Conservation (phyloP, 2,113 vertebrate genomes). For the Tragelaphus scriptus region DNA sequence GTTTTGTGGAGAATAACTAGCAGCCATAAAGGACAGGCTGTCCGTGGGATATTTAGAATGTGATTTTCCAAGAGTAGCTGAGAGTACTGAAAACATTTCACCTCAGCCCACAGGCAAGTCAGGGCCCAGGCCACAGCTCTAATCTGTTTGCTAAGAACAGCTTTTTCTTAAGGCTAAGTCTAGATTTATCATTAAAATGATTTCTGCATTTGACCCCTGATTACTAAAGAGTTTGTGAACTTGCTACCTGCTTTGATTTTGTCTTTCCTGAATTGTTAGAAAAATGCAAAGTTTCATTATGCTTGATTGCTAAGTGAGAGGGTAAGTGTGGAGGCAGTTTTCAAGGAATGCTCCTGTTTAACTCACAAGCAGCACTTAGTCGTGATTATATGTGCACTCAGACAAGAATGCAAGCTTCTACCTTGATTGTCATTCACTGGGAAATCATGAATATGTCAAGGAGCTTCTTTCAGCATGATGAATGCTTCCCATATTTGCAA, state of each 20-base stretch:
- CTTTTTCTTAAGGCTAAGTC: not conserved
- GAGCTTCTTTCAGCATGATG: conserved; percentile 33
- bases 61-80: not conserved
- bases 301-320: conserved; percentile 63
- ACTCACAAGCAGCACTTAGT: conserved; percentile 55
- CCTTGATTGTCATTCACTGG: conserved; percentile 61
- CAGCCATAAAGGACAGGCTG: not conserved
- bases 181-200: not conserved
- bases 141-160: not conserved
- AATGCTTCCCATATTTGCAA: not conserved
- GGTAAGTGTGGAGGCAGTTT: conserved; percentile 66
- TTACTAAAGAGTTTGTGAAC: not conserved
- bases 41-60: not conserved
- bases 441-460: conserved; percentile 57
- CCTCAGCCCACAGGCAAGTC: not conserved
- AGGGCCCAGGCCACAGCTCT: not conserved
- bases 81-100: not conserved
- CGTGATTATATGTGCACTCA: conserved; percentile 61
- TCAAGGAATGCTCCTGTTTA: conserved; percentile 51
- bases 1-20: not conserved
- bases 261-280: conserved; percentile 6
- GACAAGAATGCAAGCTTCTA: conserved; percentile 43
- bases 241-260: not conserved
- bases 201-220: accelerated
- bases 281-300: conserved; percentile 47